A percentile compares a stretch with the other conserved stretches of the same genome.
These are phyloP conservation scores for Mugil cephalus DNA, from an alignment of 2,113 vertebrate species.

Conservation along the genomic window DNA sequence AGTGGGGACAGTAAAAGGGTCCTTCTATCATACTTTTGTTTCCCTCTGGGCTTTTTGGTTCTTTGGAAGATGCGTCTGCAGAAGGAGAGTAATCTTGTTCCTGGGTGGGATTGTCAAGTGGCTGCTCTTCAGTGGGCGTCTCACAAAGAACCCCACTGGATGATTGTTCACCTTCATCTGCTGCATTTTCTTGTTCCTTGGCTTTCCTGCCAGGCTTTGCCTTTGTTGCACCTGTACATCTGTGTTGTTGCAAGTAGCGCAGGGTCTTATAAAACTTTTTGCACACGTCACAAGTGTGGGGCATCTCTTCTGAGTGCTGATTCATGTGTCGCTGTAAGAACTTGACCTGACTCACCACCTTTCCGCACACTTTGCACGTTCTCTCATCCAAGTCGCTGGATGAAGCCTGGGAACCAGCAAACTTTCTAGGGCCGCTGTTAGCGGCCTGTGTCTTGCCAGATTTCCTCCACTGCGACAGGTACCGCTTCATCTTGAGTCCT, in stretches of 20 bases:
- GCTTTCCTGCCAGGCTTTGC: constrained; percentile 30
- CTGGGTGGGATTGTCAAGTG: constrained; percentile 1
- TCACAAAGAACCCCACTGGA: constrained; percentile 26
- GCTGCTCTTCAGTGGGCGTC: constrained; percentile 14
- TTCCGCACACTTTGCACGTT: constrained; percentile 71
- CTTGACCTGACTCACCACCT: constrained; percentile 57
- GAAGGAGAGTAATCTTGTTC: constrained; percentile 34
- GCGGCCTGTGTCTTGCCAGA: constrained; percentile 33
- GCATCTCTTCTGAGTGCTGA: constrained; percentile 61
- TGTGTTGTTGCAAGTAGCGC: constrained; percentile 73
- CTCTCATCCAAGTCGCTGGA: constrained; percentile 56
- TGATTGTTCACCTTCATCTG: constrained; percentile 41
- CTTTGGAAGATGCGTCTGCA: constrained; percentile 27
- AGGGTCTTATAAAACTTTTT: constrained; percentile 69
- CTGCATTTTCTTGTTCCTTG: constrained; percentile 10
- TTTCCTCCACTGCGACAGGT: constrained; percentile 74
- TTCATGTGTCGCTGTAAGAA: constrained; percentile 70
- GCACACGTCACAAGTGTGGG: constrained; percentile 60
- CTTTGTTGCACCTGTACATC: constrained; percentile 49
- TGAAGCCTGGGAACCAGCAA: not conserved
- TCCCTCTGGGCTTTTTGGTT: constrained; percentile 43
- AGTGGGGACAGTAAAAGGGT: constrained; percentile 78
- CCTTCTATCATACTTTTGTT: constrained; percentile 55
- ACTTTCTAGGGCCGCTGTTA: constrained; percentile 20
- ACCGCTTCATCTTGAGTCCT: constrained; percentile 78